A percentile compares a stretch with the other conserved stretches of the same genome.
Evolutionary conservation across 2,888 invertebrate genomes (phyloP).

Genomic region (Cephus pygmeus): DNA sequence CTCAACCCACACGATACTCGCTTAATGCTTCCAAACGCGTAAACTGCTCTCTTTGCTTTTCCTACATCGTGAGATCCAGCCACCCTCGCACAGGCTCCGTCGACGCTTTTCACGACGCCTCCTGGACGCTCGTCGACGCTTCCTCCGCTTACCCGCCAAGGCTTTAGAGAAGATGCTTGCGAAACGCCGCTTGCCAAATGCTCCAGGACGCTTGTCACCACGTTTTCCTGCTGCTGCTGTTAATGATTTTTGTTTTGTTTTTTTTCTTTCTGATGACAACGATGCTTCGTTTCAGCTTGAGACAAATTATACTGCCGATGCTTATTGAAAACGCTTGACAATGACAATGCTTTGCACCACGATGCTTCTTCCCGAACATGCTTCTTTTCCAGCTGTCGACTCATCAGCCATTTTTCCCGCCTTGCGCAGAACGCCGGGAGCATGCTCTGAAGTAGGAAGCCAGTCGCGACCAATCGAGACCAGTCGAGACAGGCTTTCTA

Average conservation of each 20-base stretch:
- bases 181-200: background rate
- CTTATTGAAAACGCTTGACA: background rate
- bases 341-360: background rate
- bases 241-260: background rate
- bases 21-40: background rate
- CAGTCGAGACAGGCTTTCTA: background rate
- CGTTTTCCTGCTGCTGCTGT: conserved; percentile 8
- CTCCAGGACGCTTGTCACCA: background rate
- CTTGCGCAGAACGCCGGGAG: background rate
- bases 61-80: background rate
- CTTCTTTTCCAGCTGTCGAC: background rate
- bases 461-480: background rate
- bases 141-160: conserved; percentile 6
- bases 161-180: background rate
- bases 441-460: background rate
- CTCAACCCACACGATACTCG: background rate
- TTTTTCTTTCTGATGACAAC: background rate
- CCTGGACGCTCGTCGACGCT: conserved; percentile 1
- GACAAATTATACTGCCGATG: background rate
- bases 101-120: conserved; percentile 9
- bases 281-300: background rate
- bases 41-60: background rate
- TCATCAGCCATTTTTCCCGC: background rate
- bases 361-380: background rate
- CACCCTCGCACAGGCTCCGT: background rate